Evolutionary conservation across 2,113 vertebrate species (phyloP), one percentile per base, ranked within the genome.

Genomic region (Fregata magnificens): DNA sequence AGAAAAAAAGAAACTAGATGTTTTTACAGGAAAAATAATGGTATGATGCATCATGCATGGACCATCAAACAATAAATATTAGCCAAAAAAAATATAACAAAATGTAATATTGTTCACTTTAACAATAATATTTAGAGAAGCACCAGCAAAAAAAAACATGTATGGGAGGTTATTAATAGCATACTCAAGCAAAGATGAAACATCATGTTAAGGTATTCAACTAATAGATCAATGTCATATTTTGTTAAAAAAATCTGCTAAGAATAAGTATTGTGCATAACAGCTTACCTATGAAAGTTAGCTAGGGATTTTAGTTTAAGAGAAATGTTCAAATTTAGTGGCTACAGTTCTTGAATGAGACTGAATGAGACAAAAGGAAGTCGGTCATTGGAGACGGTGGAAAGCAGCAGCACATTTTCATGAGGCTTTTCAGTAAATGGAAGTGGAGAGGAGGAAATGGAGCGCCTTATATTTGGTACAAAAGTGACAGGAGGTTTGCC

Each of bases 131-230:
- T 56, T 81, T 79, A 38, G 55, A 36, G 10, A 86, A 65, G 5
- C 1, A 70, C 6, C 16, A 66, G 15, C 2, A 29, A 19, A n/a
- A 42, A 56, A 59, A 26, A 18, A 10, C 2, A 28, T 4, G 0
- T 59, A 6, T 12, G 0, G 8, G 11, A 49, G 2, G 4, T 59
- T 89, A 40, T 67, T 71, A 58, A 63, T 19, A 53, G 10, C 7
- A 14, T 36, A 26, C 4, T 50, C 10, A 63, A 53, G 16, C 9
- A 72, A 85, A 90, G 40, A 71, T 45, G 2, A 86, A 90, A 66
- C 3, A 14, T 45, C 8, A 62, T 21, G 2, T 66, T 58, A 59
- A 74, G 16, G 8, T 47, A 32, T 50, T n/a, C 7, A 80, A 29
- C 22, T 84, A 78, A 69, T n/a, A 70, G 18, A 74, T 36, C 11